A percentile compares a stretch with the other conserved stretches of the same genome.
These are phyloP conservation scores for Epizoanthus illoricatus DNA, from an alignment of 92 coral and sea anemone genomes.

Conservation along the genomic window DNA sequence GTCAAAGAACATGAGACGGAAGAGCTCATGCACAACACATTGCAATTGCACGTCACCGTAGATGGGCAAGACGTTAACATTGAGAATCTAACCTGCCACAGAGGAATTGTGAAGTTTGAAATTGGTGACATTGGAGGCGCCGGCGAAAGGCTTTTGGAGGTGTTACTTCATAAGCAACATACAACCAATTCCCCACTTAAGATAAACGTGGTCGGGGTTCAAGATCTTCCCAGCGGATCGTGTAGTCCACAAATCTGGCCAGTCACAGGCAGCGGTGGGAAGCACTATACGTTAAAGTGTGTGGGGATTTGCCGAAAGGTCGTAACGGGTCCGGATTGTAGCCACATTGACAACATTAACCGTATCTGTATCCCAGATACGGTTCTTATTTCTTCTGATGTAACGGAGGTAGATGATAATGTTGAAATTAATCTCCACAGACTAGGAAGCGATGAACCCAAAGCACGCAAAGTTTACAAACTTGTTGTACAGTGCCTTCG, in stretches of 20 bases:
- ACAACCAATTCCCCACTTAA: background rate
- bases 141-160: background rate
- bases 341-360: slow-evolving; percentile 49
- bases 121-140: background rate
- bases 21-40: too few species aligned
- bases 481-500: slow-evolving; percentile 23
- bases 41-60: background rate
- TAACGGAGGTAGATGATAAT: slow-evolving; percentile 9
- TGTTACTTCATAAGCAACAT: too few species aligned
- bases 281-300: background rate
- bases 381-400: slow-evolving; percentile 19
- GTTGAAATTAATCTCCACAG: background rate
- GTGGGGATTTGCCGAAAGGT: background rate
- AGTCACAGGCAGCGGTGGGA: background rate
- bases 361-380: slow-evolving; percentile 9
- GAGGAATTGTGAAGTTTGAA: background rate
- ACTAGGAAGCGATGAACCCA: background rate
- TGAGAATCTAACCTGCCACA: too few species aligned
- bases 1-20: too few species aligned
- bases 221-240: background rate
- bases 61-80: background rate
- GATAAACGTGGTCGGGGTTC: slow-evolving; percentile 19
- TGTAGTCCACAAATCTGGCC: background rate
- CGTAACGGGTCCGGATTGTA: slow-evolving; percentile 47
- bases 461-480: background rate